Base-by-base conservation (phyloP, 2,797 vertebrate species). In the Iguana delicatissima region DNA sequence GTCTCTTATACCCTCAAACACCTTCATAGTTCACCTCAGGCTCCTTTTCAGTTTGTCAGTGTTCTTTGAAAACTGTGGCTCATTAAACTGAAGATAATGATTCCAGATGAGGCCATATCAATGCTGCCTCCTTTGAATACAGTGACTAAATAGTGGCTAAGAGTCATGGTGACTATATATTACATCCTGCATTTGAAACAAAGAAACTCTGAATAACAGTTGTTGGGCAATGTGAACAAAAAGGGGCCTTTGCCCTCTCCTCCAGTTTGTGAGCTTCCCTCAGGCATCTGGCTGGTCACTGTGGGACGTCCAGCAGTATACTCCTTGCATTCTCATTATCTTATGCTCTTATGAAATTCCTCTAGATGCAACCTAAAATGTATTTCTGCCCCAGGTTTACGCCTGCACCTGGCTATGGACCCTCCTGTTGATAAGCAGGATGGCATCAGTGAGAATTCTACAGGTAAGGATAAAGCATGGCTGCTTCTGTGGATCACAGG, bases 361-460 rank as follows among this genome's bases (percentile, higher is more conserved):
- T 79, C 20, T 42, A 13, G 59, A 87, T 55, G 24, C 20, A 64
- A 62, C 6, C 42, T 74, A 74, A 90, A 80, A 86, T 50, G 55
- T 24, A 13, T 88, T 29, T 91, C 13, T 87, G 26, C 55, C n/a
- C 62, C 62, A 91, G 90, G 73, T 84, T 84, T 91, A 69, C 79
- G 89, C 55, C 38, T 81, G 29, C 86, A 91, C 35, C 35, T 88
- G 81, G 46, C 80, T 26, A 29, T 91, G 62, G 72, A 87, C 26
- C 74, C 50, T 59, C 73, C 26, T 1, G 38, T 79, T 20, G 90
- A 91, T 62, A 91, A 13, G 62, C 90, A 91, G 80, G 90, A 91
- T 67, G 86, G 73, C 5, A 35, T 50, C 86, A 91, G 90, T 18
- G 90, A 91, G 29, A 29, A 59, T 22, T 91, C 90, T 32, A 84